Conservation (phyloP, 2,797 vertebrate species). For the Enteromius paludinosus region DNA sequence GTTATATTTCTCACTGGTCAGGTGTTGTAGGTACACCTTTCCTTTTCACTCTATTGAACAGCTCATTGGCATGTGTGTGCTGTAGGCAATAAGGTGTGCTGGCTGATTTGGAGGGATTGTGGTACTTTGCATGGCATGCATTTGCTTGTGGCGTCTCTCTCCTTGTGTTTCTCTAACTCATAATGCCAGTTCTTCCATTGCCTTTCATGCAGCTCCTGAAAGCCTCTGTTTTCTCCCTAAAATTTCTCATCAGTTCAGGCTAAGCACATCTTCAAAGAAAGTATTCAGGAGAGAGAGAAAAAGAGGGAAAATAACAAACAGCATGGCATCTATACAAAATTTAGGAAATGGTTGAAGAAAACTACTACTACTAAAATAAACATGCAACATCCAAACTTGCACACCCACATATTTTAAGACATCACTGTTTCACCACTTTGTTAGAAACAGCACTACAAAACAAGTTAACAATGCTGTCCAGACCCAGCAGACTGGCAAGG, state of each 20-base stretch:
- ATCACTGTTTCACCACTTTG: not conserved
- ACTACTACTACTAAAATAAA: conserved; percentile 4
- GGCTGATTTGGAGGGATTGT: conserved; percentile 62
- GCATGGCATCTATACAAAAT: conserved; percentile 1
- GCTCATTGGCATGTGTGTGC: conserved; percentile 62
- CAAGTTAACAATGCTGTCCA: conserved; percentile 23
- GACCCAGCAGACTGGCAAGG: not conserved
- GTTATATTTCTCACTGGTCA: conserved; percentile 19
- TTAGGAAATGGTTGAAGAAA: conserved; percentile 20
- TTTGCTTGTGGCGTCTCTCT: conserved; percentile 60
- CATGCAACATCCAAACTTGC: not conserved
- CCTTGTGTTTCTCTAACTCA: conserved; percentile 65
- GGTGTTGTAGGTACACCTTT: conserved; percentile 34
- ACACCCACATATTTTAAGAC: conserved; percentile 6
- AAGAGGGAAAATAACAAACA: conserved; percentile 37
- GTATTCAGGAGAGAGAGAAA: not conserved
- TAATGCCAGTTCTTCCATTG: conserved; percentile 67
- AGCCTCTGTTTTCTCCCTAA: conserved; percentile 67
- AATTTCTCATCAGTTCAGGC: conserved; percentile 73
- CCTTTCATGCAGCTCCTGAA: conserved; percentile 74
- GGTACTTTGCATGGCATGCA: conserved; percentile 62
- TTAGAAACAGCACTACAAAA: not conserved
- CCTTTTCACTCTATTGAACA: conserved; percentile 28
- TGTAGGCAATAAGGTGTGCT: conserved; percentile 59
- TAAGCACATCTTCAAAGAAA: conserved; percentile 76